Conservation (phyloP, 2,797 vertebrate species). For the Phrynocephalus vlangalii region DNA sequence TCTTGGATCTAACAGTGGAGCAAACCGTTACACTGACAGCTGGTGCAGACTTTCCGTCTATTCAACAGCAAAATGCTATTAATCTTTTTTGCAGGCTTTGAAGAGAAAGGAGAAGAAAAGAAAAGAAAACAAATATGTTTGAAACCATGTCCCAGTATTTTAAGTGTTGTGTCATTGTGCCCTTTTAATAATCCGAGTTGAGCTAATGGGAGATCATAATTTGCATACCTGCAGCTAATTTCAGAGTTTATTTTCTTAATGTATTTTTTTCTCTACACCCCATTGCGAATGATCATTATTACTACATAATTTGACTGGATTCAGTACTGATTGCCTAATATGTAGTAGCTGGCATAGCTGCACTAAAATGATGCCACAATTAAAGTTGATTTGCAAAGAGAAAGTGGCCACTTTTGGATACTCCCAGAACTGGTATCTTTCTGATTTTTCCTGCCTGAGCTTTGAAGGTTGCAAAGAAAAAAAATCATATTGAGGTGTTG, state of each 20-base stretch:
- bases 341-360: conserved; percentile 18
- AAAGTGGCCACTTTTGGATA: conserved; percentile 30
- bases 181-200: conserved; percentile 17
- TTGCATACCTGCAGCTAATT: conserved; percentile 33
- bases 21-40: background rate
- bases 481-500: background rate
- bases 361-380: conserved; percentile 33
- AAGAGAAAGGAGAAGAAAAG: background rate
- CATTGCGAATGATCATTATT: conserved; percentile 38
- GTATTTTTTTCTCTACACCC: conserved; percentile 9
- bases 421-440: background rate
- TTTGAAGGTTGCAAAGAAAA: background rate
- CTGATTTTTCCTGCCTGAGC: background rate
- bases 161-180: conserved; percentile 1
- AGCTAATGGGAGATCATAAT: conserved; percentile 18
- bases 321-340: conserved; percentile 37
- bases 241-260: conserved; percentile 40
- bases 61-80: background rate
- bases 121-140: background rate
- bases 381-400: conserved; percentile 29
- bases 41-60: background rate
- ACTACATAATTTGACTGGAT: conserved; percentile 29
- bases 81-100: background rate
- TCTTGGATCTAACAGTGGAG: background rate
- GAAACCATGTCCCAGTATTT: conserved; percentile 1